Base-by-base conservation (phyloP, 2,888 invertebrate genomes). In the Latheticus oryzae region DNA sequence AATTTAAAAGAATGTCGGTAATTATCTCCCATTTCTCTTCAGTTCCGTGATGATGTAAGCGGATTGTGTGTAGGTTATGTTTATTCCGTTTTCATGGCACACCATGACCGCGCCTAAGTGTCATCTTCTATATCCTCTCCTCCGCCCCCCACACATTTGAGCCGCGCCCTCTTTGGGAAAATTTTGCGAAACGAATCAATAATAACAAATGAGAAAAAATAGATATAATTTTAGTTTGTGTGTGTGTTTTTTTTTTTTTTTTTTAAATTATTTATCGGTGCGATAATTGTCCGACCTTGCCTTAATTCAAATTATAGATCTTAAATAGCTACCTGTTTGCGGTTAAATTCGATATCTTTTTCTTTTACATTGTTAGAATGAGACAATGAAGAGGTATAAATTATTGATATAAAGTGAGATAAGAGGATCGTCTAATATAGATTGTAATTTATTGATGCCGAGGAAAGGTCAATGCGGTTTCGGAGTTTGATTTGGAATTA, bases 101-200 rank as follows among this genome's bases (percentile, higher is more conserved):
- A 62, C 64, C 58, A 52, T 51, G 64, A 67, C 67, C 68, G 66
- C 68, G 62, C 68, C 68, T 58, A 68, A n/a, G 68, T 68, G 68
- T 65, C 68, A 68, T 68, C 68, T 67, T 62, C 62, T 24, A 28
- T 33, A 16, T 19, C 40, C 42, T 12, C n/a, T 4, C 37, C 19
- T 21, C 9, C 19, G 11, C 8, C 13, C 5, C 17, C 45, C 45
- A 13, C 30, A 16, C 43, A n/a, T n/a, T n/a, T n/a, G 9, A 28
- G 28, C 28, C 28, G 28, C 28, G 28, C 28, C 28, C 45, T 17
- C 42, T 16, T 30, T 15, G 19, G 30, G 28, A 45, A 28, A 45
- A 28, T 45, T 28, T 38, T 13, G 38, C 38, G 12, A 13, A 33
- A 33, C 12, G 33, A 33, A 15, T 28, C 9, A 12, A 9, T 19